phyloP scores from a whole-genome alignment of 2,113 vertebrate genomes.

The Vicugna pacos region DNA sequence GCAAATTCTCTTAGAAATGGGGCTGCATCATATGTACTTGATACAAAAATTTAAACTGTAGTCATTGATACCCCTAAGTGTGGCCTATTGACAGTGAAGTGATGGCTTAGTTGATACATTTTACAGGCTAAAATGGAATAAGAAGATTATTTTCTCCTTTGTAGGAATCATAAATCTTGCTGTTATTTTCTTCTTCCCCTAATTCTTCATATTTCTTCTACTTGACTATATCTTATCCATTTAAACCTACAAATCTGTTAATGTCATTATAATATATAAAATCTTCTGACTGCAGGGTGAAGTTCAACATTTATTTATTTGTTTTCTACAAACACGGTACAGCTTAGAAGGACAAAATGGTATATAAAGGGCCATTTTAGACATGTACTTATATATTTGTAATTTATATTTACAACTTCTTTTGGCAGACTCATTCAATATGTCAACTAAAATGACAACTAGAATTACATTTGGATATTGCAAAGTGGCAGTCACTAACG shows the following conservation, averaged over 20 bases:
- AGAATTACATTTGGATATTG: neutral
- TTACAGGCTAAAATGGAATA: neutral
- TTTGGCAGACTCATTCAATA: neutral
- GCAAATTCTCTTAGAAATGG: neutral
- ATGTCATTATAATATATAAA: constrained; percentile 44
- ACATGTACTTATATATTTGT: neutral
- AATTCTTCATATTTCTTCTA: constrained; percentile 54
- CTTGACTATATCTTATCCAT: constrained; percentile 57
- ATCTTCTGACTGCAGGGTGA: constrained; percentile 61
- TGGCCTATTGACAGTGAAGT: neutral
- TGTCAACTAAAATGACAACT: neutral
- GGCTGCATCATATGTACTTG: neutral
- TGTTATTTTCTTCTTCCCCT: constrained; percentile 42
- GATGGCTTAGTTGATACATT: neutral
- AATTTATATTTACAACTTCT: neutral
- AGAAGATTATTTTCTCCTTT: constrained; percentile 39
- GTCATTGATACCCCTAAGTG: neutral
- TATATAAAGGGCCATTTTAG: neutral
- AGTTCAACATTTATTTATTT: constrained; percentile 59
- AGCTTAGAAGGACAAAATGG: neutral
- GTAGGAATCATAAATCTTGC: constrained; percentile 57
- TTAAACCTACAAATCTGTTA: constrained; percentile 56
- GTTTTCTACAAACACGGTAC: neutral
- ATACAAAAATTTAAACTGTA: constrained; percentile 27
- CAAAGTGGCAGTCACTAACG: neutral